Evolutionary conservation across 2,797 vertebrate genomes (phyloP), one percentile per base, ranked within the genome.

Genomic region (Tauraco hartlaubi): DNA sequence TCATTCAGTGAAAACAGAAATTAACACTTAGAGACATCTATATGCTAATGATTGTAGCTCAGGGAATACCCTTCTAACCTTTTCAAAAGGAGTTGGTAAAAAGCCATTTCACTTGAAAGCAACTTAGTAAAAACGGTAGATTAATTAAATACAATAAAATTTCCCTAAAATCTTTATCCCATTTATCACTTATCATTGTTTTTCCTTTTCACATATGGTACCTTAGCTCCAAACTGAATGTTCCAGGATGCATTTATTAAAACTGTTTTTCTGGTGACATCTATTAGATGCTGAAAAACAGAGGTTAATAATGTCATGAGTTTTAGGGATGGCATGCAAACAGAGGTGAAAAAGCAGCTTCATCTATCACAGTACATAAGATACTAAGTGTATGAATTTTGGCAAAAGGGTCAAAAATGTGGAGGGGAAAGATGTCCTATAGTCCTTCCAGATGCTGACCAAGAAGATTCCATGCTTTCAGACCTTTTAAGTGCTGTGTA

Each of bases 11-110:
- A 98, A 98, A 98, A 97, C 97, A 98, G 97, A 98, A 98, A 98
- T 98, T 98, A 98, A 98, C 98, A 98, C 98, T 98, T 97, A 96
- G 96, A 98, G 97, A 98, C 97, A 98, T 98, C 98, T 98, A 98
- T 97, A 98, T 98, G 98, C 98, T 98, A 98, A 98, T 98, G 98
- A 98, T 96, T 97, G 97, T 96, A 98, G 98, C 97, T 97, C 97
- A 97, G 98, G 98, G 98, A 98, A 98, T 98, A 97, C 96, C 97
- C 98, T 98, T 98, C 96, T 98, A 98, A 98, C 98, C 97, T 98
- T 98, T 98, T 97, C 95, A 97, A 98, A 98, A 97, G 90, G 95
- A 98, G 31, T 94, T 96, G 97, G 97, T 98, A 98, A 97, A 97
- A 97, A 98, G 96, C 96, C 97, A 98, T 98, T 98, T 98, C 97